Base-by-base conservation (phyloP, 2,113 vertebrate species). In the Brachypteracias leptosomus region DNA sequence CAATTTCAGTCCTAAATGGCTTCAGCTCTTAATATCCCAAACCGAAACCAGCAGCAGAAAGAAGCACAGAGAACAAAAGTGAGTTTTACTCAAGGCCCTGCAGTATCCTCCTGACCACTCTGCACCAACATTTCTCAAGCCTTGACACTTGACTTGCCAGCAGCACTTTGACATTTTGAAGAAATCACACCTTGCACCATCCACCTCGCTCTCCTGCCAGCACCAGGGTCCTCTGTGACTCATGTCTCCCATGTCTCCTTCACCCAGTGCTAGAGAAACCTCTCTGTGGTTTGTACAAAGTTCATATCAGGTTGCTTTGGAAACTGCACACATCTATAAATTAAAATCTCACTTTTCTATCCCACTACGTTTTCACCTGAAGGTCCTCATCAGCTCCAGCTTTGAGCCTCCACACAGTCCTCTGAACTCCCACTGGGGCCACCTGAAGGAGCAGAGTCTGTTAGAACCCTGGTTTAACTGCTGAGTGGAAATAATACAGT, bases 241-340 rank as follows among this genome's bases (percentile, higher is more conserved):
- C 1, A 0, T 36, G 14, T 38, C 16, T 44, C 35, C 33, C 14
- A 0, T 17, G 19, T 10, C 17, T 65, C 17, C 65, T 54, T 61
- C 35, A 38, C 9, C 19, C 3, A 1, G 24, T 40, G 68, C 46
- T 38, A 21, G 13, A 36, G 6, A 31, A 44, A 76, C 11, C 36
- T 46, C 47, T 11, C 28, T 4, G 21, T 20, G 7, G 9, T 44
- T 61, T 55, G 3, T 36, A 31, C 26, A 28, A 36, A 11, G 35
- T 28, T 66, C 15, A 1, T 5, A 15, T 65, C 28, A 20, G 6
- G 7, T 29, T 16, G 3, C 49, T 76, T 51, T 51, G 35, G 54
- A 71, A 70, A 38, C 28, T 33, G 52, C 33, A 81, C 33, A 35
- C 15, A 13, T 57, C 57, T 73, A 33, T 49, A 65, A 36, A 49